Percentiles rank a stretch among this genome's conserved stretches.
phyloP scores from a whole-genome alignment of 2,797 vertebrate species.

The Streptopelia turtur region DNA sequence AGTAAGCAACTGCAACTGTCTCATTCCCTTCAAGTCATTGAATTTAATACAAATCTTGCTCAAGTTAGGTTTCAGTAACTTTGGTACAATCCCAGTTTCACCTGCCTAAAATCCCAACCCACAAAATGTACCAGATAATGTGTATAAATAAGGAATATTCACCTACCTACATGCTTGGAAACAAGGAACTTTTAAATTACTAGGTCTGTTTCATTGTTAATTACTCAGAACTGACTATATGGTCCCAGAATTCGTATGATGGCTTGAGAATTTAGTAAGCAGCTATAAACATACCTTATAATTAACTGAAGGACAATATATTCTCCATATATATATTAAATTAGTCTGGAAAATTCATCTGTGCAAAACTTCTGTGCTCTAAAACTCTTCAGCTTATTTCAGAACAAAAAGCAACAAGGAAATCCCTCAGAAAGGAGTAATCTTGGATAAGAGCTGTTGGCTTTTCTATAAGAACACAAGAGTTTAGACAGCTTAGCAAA shows the following conservation, averaged over 20 bases:
- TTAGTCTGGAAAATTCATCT: not conserved
- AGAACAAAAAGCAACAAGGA: not conserved
- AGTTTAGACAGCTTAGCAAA: not conserved
- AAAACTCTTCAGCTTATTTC: not conserved
- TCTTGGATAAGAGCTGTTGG: not conserved
- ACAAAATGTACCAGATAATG: not conserved
- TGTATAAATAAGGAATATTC: not conserved
- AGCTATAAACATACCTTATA: accelerated
- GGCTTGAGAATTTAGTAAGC: not conserved
- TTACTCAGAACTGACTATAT: not conserved
- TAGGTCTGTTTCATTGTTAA: not conserved
- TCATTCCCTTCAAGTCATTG: not conserved
- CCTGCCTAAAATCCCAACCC: not conserved
- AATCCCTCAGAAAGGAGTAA: not conserved
- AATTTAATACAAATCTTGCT: not conserved
- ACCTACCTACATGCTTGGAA: not conserved
- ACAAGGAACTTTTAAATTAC: not conserved
- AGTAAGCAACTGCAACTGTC: not conserved
- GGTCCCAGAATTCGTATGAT: not conserved
- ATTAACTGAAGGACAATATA: not conserved
- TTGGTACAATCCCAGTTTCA: not conserved
- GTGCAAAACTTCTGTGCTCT: not conserved
- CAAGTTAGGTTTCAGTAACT: not conserved
- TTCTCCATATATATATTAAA: not conserved
- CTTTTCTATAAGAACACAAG: not conserved